Conservation (phyloP, 2,797 vertebrate species). For the Phaenicophaeus curvirostris region DNA sequence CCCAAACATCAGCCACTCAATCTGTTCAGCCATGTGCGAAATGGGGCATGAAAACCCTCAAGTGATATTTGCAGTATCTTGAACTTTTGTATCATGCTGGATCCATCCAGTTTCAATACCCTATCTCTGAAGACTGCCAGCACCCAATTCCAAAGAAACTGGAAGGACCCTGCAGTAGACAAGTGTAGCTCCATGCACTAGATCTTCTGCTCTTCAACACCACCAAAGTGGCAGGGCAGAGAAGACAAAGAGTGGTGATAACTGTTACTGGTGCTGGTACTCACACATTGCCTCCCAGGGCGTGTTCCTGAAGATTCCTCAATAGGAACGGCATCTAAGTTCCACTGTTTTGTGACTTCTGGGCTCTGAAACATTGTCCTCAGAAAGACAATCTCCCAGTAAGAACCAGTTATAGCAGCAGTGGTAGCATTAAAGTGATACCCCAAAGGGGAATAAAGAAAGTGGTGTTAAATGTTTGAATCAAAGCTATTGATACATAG, state of each 20-base stretch:
- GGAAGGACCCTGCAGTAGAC: background rate
- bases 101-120: background rate
- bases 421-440: background rate
- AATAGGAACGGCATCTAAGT: background rate
- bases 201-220: background rate
- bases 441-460: background rate
- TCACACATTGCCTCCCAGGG: background rate
- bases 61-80: background rate
- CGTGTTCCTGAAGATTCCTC: background rate
- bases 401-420: background rate
- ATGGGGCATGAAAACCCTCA: background rate
- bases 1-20: background rate
- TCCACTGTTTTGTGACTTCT: conserved; percentile 1
- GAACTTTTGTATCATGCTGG: background rate
- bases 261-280: background rate
- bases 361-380: background rate
- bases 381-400: background rate
- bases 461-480: background rate
- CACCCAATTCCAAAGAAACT: background rate
- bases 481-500: background rate
- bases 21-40: conserved; percentile 4
- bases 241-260: background rate
- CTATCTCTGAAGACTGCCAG: background rate
- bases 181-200: background rate
- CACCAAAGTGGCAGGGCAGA: background rate